phyloP scores from a whole-genome alignment of 2,888 invertebrate genomes.

The Bhutanitis thaidina region DNA sequence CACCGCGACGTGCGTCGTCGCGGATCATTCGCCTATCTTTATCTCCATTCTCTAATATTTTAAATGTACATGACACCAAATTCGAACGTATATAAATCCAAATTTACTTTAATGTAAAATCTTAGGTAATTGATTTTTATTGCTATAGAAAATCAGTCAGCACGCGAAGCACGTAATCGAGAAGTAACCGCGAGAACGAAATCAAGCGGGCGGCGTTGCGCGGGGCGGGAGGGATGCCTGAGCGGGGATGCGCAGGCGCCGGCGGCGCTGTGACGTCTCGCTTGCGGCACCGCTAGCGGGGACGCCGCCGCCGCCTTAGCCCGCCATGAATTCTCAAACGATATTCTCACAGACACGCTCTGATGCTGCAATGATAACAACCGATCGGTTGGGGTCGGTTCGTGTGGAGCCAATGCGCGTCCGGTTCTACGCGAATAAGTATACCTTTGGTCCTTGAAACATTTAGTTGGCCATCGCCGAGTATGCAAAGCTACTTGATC shows the following conservation, averaged over 20 bases:
- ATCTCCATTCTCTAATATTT: conserved; percentile 76
- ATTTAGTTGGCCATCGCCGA: conserved; percentile 77
- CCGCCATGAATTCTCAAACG: conserved; percentile 49
- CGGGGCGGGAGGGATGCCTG: conserved; percentile 35
- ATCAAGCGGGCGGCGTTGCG: conserved; percentile 75
- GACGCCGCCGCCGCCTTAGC: conserved; percentile 33
- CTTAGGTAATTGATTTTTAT: conserved; percentile 82
- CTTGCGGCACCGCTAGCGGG: neutral
- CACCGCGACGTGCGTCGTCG: conserved; percentile 57
- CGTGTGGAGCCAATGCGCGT: conserved; percentile 78
- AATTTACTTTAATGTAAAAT: conserved; percentile 81
- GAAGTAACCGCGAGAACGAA: conserved; percentile 80
- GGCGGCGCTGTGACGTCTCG: conserved; percentile 47
- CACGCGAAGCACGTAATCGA: conserved; percentile 82
- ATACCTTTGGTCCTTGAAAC: conserved; percentile 79
- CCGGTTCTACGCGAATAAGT: conserved; percentile 79
- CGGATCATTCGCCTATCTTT: conserved; percentile 74
- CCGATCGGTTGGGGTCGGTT: conserved; percentile 69
- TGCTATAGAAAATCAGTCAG: conserved; percentile 82
- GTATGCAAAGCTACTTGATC: conserved; percentile 79
- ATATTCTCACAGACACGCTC: conserved; percentile 61
- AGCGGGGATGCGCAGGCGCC: conserved; percentile 30
- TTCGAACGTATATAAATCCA: conserved; percentile 80
- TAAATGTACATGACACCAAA: conserved; percentile 81
- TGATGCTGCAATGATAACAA: conserved; percentile 59